Evolutionary conservation across 2,797 vertebrate genomes (phyloP).

Genomic region (Uromys caudimaculatus): DNA sequence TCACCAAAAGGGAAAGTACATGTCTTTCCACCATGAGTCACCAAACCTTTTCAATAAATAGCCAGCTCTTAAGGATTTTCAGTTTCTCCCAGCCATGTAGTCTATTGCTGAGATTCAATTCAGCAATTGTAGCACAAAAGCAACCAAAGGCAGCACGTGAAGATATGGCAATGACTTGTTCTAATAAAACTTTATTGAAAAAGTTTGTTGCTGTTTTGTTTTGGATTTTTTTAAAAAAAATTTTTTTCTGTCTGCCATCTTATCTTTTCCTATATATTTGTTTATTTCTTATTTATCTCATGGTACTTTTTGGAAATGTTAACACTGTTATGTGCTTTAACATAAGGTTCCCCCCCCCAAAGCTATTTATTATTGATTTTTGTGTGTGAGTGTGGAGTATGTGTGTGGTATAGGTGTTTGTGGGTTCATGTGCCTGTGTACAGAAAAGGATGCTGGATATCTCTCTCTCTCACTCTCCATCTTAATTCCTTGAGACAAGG

Average conservation of each 20-base stretch:
- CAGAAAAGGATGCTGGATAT: not conserved
- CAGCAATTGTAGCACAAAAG: not conserved
- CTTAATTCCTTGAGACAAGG: not conserved
- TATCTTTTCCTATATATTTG: not conserved
- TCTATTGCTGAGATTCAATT: not conserved
- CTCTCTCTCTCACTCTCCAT: not conserved
- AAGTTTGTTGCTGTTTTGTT: not conserved
- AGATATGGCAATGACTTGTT: not conserved
- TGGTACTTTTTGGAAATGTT: not conserved
- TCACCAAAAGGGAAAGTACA: not conserved
- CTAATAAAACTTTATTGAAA: conserved; percentile 37
- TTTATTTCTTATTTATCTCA: not conserved
- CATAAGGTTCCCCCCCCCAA: not conserved
- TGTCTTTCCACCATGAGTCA: not conserved
- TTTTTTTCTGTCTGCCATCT: not conserved
- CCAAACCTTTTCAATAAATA: not conserved
- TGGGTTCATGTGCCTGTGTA: not conserved
- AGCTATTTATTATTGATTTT: not conserved
- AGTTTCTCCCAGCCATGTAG: not conserved
- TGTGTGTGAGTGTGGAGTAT: not conserved
- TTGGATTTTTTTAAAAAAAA: not conserved
- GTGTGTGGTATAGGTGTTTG: not conserved
- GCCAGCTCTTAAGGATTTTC: not conserved
- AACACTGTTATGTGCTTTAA: not conserved
- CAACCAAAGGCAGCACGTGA: not conserved